phyloP scores from a whole-genome alignment of 2,797 vertebrate species.

The Sebastes alutus region DNA sequence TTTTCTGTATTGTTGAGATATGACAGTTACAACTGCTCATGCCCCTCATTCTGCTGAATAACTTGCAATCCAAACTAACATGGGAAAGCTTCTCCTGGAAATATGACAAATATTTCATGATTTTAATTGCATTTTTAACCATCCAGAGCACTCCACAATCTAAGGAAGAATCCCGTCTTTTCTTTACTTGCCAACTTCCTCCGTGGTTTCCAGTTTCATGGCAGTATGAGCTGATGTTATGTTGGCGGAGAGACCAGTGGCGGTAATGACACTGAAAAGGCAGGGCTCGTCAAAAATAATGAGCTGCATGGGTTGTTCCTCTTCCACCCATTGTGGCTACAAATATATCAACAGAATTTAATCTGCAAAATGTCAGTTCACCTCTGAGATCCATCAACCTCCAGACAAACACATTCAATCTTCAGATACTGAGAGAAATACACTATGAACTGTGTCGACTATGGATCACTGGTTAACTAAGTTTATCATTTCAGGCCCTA shows the following conservation, averaged over 20 bases:
- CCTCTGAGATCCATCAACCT: not conserved
- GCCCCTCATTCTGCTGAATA: not conserved
- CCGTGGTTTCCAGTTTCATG: not conserved
- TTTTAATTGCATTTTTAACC: not conserved
- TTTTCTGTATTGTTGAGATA: slow-evolving; percentile 19
- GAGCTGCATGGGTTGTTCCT: not conserved
- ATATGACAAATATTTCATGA: not conserved
- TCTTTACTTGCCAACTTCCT: not conserved
- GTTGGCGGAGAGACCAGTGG: not conserved
- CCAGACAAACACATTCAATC: not conserved
- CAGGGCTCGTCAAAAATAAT: not conserved
- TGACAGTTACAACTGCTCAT: not conserved
- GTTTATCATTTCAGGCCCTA: not conserved
- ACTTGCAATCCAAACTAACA: slow-evolving; percentile 5
- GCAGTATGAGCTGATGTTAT: not conserved
- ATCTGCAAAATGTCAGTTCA: not conserved
- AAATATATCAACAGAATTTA: not conserved
- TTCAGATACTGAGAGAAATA: not conserved
- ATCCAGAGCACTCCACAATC: not conserved
- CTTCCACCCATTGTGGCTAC: not conserved
- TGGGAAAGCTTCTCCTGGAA: not conserved
- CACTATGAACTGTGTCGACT: not conserved
- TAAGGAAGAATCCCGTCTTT: not conserved
- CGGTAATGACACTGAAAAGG: not conserved
- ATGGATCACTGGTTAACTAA: not conserved